A percentile compares a stretch with the other conserved stretches of the same genome.
phyloP scores from a whole-genome alignment of 64 coral and sea anemone genomes.

The Dendronephthya gigantea region DNA sequence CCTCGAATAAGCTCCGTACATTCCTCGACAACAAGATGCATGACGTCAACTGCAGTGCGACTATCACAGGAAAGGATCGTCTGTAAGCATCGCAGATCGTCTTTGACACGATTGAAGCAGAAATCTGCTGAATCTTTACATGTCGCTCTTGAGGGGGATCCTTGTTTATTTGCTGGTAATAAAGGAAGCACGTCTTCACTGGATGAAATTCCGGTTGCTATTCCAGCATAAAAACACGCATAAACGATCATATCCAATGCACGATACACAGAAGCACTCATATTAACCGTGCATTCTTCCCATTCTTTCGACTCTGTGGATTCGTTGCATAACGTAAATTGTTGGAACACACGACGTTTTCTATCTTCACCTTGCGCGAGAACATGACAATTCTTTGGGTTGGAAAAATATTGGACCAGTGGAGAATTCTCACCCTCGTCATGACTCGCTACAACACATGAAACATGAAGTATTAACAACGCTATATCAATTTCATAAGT shows the following conservation, averaged over 20 bases:
- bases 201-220: background rate
- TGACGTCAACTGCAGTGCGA: background rate
- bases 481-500: background rate
- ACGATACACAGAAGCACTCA: background rate
- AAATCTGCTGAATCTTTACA: background rate
- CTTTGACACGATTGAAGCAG: background rate
- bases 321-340: background rate
- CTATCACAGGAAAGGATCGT: background rate
- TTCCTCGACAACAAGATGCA: background rate
- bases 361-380: background rate
- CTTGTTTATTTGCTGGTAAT: background rate
- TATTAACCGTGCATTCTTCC: background rate
- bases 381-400: background rate
- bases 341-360: background rate
- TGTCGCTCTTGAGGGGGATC: background rate
- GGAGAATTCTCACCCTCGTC: background rate
- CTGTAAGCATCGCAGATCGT: background rate
- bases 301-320: background rate
- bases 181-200: background rate
- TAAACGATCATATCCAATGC: conserved; percentile 2
- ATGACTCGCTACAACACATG: background rate
- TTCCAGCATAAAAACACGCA: background rate
- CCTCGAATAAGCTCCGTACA: background rate
- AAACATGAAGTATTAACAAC: background rate
- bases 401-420: background rate